phyloP scores from a whole-genome alignment of 2,888 invertebrate species.

The Cantharis rufa region DNA sequence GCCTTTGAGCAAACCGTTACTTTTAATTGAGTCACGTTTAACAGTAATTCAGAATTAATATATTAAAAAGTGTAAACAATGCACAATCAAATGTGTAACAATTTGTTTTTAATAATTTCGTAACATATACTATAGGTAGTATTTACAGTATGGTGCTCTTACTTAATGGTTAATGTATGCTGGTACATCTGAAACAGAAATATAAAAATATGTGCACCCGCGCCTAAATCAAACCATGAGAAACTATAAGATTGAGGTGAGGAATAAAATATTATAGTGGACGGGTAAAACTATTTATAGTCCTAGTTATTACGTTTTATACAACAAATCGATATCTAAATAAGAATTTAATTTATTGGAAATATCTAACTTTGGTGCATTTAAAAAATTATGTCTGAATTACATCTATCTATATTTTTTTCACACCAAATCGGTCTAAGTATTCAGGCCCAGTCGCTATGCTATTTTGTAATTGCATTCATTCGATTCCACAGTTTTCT shows the following conservation, averaged over 20 bases:
- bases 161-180: slow-evolving; percentile 9
- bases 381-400: slow-evolving; percentile 8
- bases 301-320: slow-evolving; percentile 25
- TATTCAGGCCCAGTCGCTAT: too few species aligned
- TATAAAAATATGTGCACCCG: slow-evolving; percentile 30
- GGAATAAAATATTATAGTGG: slow-evolving; percentile 29
- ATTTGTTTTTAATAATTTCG: slow-evolving; percentile 36
- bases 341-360: slow-evolving; percentile 22
- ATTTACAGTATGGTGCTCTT: slow-evolving; percentile 28
- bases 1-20: not conserved
- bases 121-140: slow-evolving; percentile 32
- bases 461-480: too few species aligned
- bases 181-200: slow-evolving; percentile 24
- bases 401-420: slow-evolving; percentile 7
- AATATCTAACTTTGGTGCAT: slow-evolving; percentile 26
- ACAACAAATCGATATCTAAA: slow-evolving; percentile 27
- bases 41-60: not conserved
- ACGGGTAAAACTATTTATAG: slow-evolving; percentile 36
- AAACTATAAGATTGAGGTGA: slow-evolving; percentile 10
- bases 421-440: not conserved
- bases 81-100: slow-evolving; percentile 32
- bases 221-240: slow-evolving; percentile 13
- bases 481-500: too few species aligned
- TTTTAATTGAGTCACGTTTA: not conserved
- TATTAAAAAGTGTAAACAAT: not conserved